Conservation (phyloP, 1,140 invertebrate species). For the Caenorhabditis latens region DNA sequence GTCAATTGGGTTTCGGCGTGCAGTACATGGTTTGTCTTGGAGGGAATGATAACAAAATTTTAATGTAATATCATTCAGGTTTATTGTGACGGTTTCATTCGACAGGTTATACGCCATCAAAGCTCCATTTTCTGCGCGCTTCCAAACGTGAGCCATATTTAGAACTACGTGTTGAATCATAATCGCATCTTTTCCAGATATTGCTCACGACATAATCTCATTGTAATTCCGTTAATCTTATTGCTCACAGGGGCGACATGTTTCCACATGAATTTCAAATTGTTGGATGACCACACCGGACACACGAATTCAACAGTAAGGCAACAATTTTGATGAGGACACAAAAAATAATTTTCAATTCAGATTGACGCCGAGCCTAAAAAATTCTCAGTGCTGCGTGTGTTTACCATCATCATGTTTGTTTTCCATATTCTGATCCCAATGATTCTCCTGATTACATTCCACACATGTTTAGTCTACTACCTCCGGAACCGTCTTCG, state of each 20-base stretch:
- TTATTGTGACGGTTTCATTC: conserved; percentile 28
- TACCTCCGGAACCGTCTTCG: conserved; percentile 7
- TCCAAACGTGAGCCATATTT: conserved; percentile 13
- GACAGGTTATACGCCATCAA: conserved; percentile 32
- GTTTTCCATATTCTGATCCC: conserved; percentile 7
- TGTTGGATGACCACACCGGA: background rate
- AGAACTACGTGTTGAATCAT: background rate
- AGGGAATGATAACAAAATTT: background rate
- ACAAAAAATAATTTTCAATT: background rate
- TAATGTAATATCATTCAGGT: background rate
- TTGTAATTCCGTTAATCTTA: background rate
- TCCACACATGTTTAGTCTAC: conserved; percentile 5
- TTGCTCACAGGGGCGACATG: background rate
- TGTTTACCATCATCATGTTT: background rate
- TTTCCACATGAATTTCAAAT: conserved; percentile 46
- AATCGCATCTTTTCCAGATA: conserved; percentile 2
- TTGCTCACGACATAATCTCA: conserved; percentile 11
- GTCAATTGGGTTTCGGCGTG: conserved; percentile 1
- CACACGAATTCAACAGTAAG: too few relatives aligned
- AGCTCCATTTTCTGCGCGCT: conserved; percentile 46
- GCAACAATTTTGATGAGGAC: background rate
- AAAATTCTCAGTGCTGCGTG: background rate
- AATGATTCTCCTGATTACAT: background rate
- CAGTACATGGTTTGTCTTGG: conserved; percentile 13
- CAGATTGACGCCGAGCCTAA: background rate